Base-by-base conservation (phyloP, 2,113 vertebrate species). In the Aix galericulata region DNA sequence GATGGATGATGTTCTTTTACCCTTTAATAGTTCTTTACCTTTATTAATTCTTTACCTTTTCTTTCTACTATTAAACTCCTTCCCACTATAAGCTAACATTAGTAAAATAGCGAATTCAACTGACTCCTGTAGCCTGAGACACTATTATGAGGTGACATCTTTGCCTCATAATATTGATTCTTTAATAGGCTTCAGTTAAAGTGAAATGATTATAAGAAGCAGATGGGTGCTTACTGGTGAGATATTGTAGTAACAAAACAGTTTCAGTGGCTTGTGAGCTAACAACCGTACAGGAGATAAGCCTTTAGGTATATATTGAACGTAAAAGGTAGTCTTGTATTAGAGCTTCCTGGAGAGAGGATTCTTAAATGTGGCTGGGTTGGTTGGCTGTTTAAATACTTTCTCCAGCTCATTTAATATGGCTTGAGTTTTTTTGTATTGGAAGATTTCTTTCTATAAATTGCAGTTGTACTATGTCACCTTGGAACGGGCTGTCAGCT, bases 151-250 rank as follows among this genome's bases (percentile, higher is more conserved):
- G 36, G 59, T 93, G 68, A 82, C 63, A 62, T 52, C 48, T 82
- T 93, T 88, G 50, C 85, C 4, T 91, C 56, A 83, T 81, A 71
- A 63, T 92, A 92, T 66, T 46, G 60, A 83, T 91, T 82, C 74
- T 94, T 91, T 94, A 89, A 93, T 89, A 84, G 89, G 83, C 78
- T 93, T 93, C 72, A 12, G 71, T 85, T 86, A 29, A 77, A 94
- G 59, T 76, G 73, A 89, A 85, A 82, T 77, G 76, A 77, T 96
- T 94, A 86, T 64, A 82, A 42, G 67, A 89, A 77, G 55, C 85
- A 89, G 44, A 32, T n/a, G 68, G 72, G 29, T 76, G 72, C 50
- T 91, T 56, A 64, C 36, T 85, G 80, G 79, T 75, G 79, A 91
- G 88, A 60, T 91, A 88, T 86, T 95, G 91, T 78, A 60, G 76